Base-by-base conservation (phyloP, 2,888 invertebrate species). In the Drosophila helvetica region DNA sequence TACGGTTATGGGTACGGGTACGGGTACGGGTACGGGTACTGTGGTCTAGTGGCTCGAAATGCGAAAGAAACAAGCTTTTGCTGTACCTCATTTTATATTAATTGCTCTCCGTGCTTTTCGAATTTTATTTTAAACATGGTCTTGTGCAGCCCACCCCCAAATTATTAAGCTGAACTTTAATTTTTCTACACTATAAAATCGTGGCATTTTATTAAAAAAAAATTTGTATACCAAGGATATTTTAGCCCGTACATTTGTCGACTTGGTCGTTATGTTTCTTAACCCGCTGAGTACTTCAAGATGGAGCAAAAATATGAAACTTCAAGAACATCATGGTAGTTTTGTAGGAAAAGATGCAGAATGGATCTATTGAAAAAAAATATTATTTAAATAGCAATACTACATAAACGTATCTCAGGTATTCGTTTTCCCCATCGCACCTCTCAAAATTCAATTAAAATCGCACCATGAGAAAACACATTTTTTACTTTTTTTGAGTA, bases 1-100 rank as follows among this genome's bases (percentile, higher is more conserved):
- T 30, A 68, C 65, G 48, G 68, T 7, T 6, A 66, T 57, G 25
- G 25, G 27, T 30, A 56, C 69, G 17, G 4, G 12, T 6, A 68
- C 68, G 5, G 25, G 27, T 27, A 4, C 19, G 17, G 8, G 12
- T 22, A 22, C 25, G 17, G 12, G 12, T 4, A 56, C 65, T 56
- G 57, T 66, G 65, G 68, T 55, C 18, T 12, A 10, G 57, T 15
- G 12, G 12, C 25, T 48, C 1, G 6, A 18, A 30, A 46, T 4
- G 12, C 19, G 22, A 19, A 38, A 18, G 5, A 52, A 52, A 18
- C 19, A 15, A 12, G n/a, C 2, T 18, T 53, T 22, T 53, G 9
- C 22, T 8, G 6, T 22, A 38, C 19, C 15, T n/a, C 6, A 38
- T n/a, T 38, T 7, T 7, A n/a, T n/a, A n/a, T 38, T n/a, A 38